Conservation (phyloP, 1,140 invertebrate genomes). For the Tetramorium alpestre region DNA sequence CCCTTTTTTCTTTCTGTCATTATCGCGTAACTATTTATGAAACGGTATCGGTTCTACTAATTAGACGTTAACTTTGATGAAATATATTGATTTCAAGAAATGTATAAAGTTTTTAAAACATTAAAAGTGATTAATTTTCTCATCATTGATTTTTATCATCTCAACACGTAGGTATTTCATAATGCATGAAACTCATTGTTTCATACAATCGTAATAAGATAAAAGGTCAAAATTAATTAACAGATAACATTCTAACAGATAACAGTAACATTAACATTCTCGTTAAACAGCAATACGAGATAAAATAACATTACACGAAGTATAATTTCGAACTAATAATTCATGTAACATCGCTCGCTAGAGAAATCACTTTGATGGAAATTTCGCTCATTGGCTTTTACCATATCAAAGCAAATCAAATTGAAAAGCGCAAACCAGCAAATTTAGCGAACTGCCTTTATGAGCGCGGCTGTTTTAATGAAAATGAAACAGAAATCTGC, state of each 20-base stretch:
- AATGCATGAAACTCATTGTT: neutral
- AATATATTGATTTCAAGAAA: neutral
- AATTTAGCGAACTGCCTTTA: neutral
- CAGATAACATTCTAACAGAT: neutral
- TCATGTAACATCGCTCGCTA: neutral
- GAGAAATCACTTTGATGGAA: constrained; percentile 2
- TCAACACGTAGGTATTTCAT: neutral
- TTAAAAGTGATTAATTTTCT: neutral
- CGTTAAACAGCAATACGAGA: neutral
- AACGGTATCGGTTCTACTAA: neutral
- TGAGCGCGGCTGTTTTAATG: neutral
- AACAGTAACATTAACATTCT: neutral
- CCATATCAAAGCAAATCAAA: constrained; percentile 9
- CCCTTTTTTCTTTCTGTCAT: neutral
- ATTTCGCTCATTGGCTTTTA: constrained; percentile 17
- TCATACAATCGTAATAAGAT: neutral
- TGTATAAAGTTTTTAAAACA: neutral
- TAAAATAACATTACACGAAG: constrained; percentile 1
- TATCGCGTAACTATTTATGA: neutral
- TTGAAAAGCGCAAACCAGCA: constrained; percentile 3
- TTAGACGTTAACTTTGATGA: neutral
- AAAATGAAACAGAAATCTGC: neutral
- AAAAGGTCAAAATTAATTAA: neutral
- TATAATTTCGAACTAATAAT: constrained; percentile 36
- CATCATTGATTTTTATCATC: neutral